phyloP scores from a whole-genome alignment of 2,888 invertebrate species.

The Pecten maximus region DNA sequence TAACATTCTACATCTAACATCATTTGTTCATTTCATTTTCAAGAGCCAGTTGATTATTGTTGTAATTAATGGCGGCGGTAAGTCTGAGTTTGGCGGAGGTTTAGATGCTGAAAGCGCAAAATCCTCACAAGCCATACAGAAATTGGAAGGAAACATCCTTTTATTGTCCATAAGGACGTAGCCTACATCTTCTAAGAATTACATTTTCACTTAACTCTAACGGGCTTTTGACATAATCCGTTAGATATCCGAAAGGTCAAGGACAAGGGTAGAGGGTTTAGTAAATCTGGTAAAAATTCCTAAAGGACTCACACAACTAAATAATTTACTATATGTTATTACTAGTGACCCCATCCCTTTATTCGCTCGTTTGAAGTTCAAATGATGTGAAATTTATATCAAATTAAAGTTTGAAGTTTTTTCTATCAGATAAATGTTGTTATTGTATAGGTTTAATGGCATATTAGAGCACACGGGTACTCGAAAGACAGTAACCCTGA shows the following conservation, averaged over 20 bases:
- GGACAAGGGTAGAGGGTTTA: no score
- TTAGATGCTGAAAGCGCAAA: neutral
- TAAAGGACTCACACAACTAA: no score
- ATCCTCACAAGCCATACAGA: neutral
- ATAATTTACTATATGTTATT: no score
- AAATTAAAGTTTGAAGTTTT: no score
- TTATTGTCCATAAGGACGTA: neutral
- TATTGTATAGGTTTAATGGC: no score
- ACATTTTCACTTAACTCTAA: neutral
- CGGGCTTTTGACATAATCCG: neutral
- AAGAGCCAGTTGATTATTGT: neutral
- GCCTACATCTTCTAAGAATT: neutral
- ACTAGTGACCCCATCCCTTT: no score
- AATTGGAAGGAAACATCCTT: neutral
- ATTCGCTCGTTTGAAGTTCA: no score
- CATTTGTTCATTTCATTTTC: conserved; percentile 22
- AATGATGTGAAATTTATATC: no score
- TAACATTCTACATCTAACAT: conserved; percentile 15
- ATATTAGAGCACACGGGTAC: no score
- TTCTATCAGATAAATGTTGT: no score
- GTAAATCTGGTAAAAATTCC: no score
- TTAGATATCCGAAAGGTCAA: neutral
- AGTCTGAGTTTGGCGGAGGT: neutral
- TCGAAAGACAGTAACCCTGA: no score
- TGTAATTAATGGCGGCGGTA: neutral